phyloP scores from a whole-genome alignment of 2,113 vertebrate species.

The Rhizomys pruinosus region DNA sequence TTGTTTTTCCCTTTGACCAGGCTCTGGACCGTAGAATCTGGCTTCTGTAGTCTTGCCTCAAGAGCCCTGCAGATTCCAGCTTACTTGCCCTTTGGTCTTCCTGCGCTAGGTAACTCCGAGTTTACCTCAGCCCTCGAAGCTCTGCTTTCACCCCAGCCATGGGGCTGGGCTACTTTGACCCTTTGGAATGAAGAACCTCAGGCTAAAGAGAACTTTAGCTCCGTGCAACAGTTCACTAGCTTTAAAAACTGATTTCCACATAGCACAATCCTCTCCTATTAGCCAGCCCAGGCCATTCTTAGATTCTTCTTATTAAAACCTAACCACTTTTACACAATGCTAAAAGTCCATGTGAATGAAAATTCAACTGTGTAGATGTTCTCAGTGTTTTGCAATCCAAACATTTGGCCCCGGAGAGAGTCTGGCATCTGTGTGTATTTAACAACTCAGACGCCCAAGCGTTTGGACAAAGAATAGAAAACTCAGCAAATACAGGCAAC shows the following conservation, averaged over 20 bases:
- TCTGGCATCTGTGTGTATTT: constrained; percentile 9
- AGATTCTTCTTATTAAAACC: neutral
- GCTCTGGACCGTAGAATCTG: neutral
- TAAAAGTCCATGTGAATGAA: neutral
- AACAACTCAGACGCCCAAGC: neutral
- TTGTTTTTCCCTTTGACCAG: neutral
- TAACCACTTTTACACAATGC: neutral
- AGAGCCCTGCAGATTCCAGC: neutral
- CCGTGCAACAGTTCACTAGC: neutral
- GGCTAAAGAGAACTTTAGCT: neutral
- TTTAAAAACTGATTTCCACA: neutral
- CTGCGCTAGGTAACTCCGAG: neutral
- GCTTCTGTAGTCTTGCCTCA: neutral
- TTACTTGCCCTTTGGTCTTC: neutral
- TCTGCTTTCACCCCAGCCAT: neutral
- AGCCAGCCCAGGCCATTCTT: neutral
- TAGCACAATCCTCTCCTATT: neutral
- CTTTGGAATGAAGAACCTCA: neutral
- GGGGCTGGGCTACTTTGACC: neutral
- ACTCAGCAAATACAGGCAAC: neutral
- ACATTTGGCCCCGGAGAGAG: constrained; percentile 1
- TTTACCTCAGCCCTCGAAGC: neutral
- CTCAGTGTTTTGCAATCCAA: neutral
- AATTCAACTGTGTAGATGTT: neutral
- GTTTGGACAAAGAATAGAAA: constrained; percentile 30